A percentile compares a stretch with the other conserved stretches of the same genome.
Conservation (phyloP, 2,888 invertebrate species). For the Cataglyphis albicans region DNA sequence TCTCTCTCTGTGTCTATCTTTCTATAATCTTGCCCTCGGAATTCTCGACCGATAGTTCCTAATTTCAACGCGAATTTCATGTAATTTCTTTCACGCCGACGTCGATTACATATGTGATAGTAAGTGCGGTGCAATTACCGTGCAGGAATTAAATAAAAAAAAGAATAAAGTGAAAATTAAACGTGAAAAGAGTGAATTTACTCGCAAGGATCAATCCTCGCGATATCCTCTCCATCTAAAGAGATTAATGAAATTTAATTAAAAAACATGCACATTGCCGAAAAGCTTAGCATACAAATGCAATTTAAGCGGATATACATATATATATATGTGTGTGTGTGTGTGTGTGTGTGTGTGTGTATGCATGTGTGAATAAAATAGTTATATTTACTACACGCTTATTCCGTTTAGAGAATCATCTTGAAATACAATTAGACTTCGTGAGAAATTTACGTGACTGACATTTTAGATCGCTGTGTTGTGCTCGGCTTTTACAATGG, state of each 20-base stretch:
- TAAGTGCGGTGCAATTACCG: slow-evolving; percentile 32
- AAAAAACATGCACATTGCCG: slow-evolving; percentile 3
- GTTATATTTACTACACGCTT: background rate
- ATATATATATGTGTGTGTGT: background rate
- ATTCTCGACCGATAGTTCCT: background rate
- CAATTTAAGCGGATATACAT: background rate
- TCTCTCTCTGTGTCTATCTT: slow-evolving; percentile 14
- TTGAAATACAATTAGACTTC: background rate
- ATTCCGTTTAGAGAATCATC: background rate
- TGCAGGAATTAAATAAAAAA: slow-evolving; percentile 12
- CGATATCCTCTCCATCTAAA: background rate
- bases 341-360: background rate
- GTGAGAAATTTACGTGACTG: slow-evolving; percentile 33
- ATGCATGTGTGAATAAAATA: slow-evolving; percentile 1
- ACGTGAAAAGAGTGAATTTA: slow-evolving; percentile 5
- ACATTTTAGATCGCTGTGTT: slow-evolving; percentile 28
- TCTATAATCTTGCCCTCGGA: slow-evolving; percentile 20
- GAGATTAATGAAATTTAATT: background rate
- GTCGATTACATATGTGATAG: slow-evolving; percentile 16
- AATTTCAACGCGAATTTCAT: slow-evolving; percentile 7
- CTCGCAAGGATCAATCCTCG: background rate
- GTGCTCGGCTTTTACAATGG: slow-evolving; percentile 54
- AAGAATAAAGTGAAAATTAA: background rate
- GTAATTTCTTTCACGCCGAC: background rate
- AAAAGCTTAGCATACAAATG: background rate